Evolutionary conservation across 1,140 invertebrate genomes (phyloP).

Genomic region (Solenopsis invicta): DNA sequence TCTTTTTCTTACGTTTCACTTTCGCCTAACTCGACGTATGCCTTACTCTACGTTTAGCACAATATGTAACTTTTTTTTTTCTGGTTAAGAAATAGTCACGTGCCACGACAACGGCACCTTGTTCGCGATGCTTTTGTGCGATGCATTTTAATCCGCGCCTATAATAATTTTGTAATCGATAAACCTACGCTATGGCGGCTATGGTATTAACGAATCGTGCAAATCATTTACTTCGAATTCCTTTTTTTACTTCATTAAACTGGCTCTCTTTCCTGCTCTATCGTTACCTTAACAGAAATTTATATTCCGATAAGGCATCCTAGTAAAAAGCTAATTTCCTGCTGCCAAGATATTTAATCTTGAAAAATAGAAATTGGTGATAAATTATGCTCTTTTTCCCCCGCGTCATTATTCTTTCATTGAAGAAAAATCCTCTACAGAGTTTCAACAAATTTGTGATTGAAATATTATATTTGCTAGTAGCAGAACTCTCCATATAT

Average conservation of each 20-base stretch:
- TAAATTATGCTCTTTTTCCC: constrained; percentile 2
- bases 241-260: constrained; percentile 4
- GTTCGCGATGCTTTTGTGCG: constrained; percentile 36
- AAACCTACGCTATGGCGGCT: background rate
- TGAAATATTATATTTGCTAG: background rate
- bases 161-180: background rate
- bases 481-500: background rate
- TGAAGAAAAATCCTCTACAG: background rate
- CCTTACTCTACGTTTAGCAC: constrained; percentile 84
- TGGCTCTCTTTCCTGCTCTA: background rate
- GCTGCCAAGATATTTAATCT: constrained; percentile 34
- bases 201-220: background rate
- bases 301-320: constrained; percentile 1
- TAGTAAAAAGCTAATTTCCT: constrained; percentile 35
- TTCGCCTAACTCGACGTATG: constrained; percentile 82
- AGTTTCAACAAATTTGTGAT: background rate
- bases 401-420: background rate
- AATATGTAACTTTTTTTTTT: constrained; percentile 79
- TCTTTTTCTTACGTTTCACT: constrained; percentile 74
- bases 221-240: constrained; percentile 9
- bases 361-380: constrained; percentile 23
- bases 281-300: constrained; percentile 25
- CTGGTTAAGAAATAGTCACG: constrained; percentile 77
- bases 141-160: constrained; percentile 28
- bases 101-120: constrained; percentile 71